Evolutionary conservation across 2,888 invertebrate species (phyloP), one percentile per base, ranked within the genome.

Genomic region (Trissolcus japonicus): DNA sequence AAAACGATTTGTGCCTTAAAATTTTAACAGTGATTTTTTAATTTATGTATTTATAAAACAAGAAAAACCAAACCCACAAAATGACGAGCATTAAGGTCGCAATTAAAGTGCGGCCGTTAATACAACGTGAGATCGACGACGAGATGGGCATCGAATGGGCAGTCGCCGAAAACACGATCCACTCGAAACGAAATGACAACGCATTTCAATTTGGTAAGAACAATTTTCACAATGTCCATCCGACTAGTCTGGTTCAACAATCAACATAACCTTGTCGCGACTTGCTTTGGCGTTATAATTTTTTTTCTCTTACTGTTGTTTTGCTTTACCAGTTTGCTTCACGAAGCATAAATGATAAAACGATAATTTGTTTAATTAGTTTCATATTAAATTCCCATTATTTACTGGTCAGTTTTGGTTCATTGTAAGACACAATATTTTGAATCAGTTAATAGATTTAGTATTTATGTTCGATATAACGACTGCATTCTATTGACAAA

Each of bases 81-180:
- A 92, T 92, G 92, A 91, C 92, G 84, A 93, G 92, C 85, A 94
- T 95, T 60, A 93, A 94, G 91, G 95, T 95, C 63, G 94, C 93
- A 72, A 93, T 95, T 75, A 94, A 94, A 90, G 91, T 94, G 78
- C 91, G 95, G 54, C 94, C 94, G 19, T 86, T 94, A 9, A 92
- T 93, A 82, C 88, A 90, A 82, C 91, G 93, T 56, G 94, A 95
- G 89, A 90, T 91, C 56, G 92, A 92, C 48, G 91, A 92, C 6
- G 91, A 92, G 82, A 89, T 91, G 60, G 85, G 89, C 6, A 89
- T 90, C 74, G 91, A 92, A 84, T 94, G 94, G 94, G 89, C 90
- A 48, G 90, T 93, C 40, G 90, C 91, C 60, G 91, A 91, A 57
- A 92, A 93, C 80, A 90, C 91, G 0, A 91, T 95, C 7, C 80